Percentiles rank a stretch among this genome's conserved stretches.
Evolutionary conservation across 2,113 vertebrate species (phyloP).

Genomic region (Arenaria interpres): DNA sequence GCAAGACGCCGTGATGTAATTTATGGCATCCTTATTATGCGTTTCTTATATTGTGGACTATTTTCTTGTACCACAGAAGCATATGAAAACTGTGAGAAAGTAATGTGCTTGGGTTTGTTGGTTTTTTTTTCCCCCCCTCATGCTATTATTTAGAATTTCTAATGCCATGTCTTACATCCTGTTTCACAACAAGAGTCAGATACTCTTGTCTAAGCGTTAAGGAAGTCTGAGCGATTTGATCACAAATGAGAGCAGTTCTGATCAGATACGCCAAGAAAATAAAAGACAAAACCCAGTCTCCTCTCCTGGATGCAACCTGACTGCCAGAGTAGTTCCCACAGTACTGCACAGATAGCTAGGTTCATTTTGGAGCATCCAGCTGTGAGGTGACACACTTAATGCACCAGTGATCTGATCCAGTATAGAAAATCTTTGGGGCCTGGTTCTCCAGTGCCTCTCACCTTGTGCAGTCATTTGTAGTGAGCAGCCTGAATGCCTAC

Average conservation of each 20-base stretch:
- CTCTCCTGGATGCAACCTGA: conserved; percentile 20
- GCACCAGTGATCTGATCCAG: conserved; percentile 59
- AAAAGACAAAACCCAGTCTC: not conserved
- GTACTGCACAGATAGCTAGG: not conserved
- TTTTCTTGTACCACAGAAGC: not conserved
- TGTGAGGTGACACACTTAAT: conserved; percentile 70
- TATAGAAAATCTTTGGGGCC: conserved; percentile 61
- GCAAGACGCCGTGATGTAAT: not conserved
- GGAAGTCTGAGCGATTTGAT: not conserved
- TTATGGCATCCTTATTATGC: not conserved
- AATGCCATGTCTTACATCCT: not conserved
- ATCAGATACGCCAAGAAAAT: not conserved
- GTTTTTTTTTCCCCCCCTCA: not conserved
- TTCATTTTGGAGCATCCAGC: conserved; percentile 65
- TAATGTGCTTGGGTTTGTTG: not conserved
- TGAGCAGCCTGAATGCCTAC: conserved; percentile 9
- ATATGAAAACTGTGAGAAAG: not conserved
- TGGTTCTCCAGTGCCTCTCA: conserved; percentile 43
- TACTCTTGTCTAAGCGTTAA: not conserved
- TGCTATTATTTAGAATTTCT: not conserved
- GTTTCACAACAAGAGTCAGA: not conserved
- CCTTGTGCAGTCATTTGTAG: conserved; percentile 58
- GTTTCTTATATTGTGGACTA: not conserved
- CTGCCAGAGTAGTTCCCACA: conserved; percentile 16
- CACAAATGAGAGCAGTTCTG: not conserved